Conservation (phyloP, 92 coral and sea anemone genomes). For the Diadumene lineata region DNA sequence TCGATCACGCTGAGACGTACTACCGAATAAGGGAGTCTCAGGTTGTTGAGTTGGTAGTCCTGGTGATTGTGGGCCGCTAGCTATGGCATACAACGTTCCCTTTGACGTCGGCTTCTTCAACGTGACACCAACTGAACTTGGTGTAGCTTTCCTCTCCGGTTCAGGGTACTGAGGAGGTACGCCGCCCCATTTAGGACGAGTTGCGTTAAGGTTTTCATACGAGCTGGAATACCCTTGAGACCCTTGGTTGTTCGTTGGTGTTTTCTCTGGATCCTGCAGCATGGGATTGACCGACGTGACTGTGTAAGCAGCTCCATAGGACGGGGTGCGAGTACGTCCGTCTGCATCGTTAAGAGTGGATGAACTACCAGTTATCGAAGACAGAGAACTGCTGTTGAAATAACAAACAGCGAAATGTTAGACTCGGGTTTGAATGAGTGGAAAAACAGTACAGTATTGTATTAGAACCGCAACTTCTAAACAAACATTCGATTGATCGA, state of each 20-base stretch:
- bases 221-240: constrained; percentile 41
- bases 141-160: constrained; percentile 15
- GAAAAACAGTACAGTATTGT: no score
- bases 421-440: no score
- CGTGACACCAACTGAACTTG: constrained; percentile 63
- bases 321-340: constrained; percentile 42
- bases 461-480: no score
- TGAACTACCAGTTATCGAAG: constrained; percentile 82
- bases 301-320: constrained; percentile 84
- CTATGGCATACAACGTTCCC: constrained; percentile 74
- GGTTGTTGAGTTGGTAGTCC: constrained; percentile 51
- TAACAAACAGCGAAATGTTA: neutral
- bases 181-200: constrained; percentile 77
- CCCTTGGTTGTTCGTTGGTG: constrained; percentile 23
- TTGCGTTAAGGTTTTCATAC: constrained; percentile 20
- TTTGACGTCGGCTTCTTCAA: constrained; percentile 66
- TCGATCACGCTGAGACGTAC: constrained; percentile 72
- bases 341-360: constrained; percentile 73
- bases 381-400: constrained; percentile 57
- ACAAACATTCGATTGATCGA: no score
- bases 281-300: constrained; percentile 67
- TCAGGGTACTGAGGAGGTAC: constrained; percentile 30
- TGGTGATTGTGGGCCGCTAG: constrained; percentile 82
- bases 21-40: constrained; percentile 83
- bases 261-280: constrained; percentile 27